Base-by-base conservation (phyloP, 2,113 vertebrate genomes). In the Zosterops pallidus region DNA sequence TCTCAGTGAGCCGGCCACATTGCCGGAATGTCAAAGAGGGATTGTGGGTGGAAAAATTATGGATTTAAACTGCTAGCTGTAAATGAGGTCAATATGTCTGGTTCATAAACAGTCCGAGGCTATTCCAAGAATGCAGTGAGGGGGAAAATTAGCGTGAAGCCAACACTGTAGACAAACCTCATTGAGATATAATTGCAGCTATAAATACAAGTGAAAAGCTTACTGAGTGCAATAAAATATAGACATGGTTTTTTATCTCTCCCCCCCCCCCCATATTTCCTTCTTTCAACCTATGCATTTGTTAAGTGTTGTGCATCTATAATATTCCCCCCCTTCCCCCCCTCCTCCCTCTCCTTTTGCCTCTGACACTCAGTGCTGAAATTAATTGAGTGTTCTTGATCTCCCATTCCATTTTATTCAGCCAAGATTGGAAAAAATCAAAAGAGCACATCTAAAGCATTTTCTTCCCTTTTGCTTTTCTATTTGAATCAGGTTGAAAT, bases 11-110 rank as follows among this genome's bases (percentile, higher is more conserved):
- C 98, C 97, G 94, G 98, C 97, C 95, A 91, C 98, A 98, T 98
- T 86, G 97, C 98, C 86, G 95, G 98, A 98, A 98, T 98, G 98
- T 98, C 98, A 98, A 98, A 98, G 97, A 98, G 98, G 98, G 98
- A 98, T 98, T 98, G 98, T 98, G 98, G 98, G 98, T 98, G 98
- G 98, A 98, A 98, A 98, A 98, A 98, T 98, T 98, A 98, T 98
- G 98, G 98, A 98, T 98, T 98, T 98, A 98, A 98, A 98, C 97
- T 97, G 98, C 98, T 98, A 98, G 98, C 98, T 99, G 98, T 99
- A 99, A 99, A 99, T 98, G 98, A 98, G 99, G 99, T 99, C 99
- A 99, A 99, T 98, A 99, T 99, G 98, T 98, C 98, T 98, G 98
- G 98, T 99, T 99, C 98, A 99, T 99, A 99, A 99, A 99, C 98